Evolutionary conservation across 1,140 invertebrate species (phyloP).

Genomic region (Sycophila sp.): DNA sequence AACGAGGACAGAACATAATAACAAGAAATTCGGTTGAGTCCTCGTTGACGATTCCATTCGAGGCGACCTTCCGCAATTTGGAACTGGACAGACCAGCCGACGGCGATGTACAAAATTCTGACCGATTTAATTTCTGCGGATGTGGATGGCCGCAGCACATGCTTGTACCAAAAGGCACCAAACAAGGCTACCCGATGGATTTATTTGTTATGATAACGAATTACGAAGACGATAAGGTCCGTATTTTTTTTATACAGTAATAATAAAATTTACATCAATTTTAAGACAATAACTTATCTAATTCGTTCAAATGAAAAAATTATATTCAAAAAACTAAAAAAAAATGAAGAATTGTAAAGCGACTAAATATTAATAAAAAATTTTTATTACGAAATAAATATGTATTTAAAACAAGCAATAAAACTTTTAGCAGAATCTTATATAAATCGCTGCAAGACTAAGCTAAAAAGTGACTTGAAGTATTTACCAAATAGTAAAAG

Average conservation of each 20-base stretch:
- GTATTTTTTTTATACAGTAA: slow-evolving; percentile 29
- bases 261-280: too few relatives aligned
- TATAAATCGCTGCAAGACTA: too few relatives aligned
- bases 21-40: slow-evolving; percentile 69
- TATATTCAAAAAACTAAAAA: too few relatives aligned
- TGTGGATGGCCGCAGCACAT: slow-evolving; percentile 91
- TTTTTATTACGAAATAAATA: neutral
- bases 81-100: slow-evolving; percentile 56
- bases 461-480: too few relatives aligned
- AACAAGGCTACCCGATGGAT: slow-evolving; percentile 75
- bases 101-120: slow-evolving; percentile 29
- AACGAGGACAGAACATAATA: slow-evolving; percentile 69
- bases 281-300: too few relatives aligned
- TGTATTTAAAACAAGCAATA: too few relatives aligned
- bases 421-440: too few relatives aligned
- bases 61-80: slow-evolving; percentile 72
- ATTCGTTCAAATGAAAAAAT: too few relatives aligned
- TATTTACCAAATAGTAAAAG: too few relatives aligned
- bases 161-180: slow-evolving; percentile 79
- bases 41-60: slow-evolving; percentile 74
- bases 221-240: slow-evolving; percentile 75
- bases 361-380: too few relatives aligned
- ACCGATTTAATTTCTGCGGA: slow-evolving; percentile 65
- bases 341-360: too few relatives aligned
- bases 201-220: slow-evolving; percentile 86